A percentile compares a stretch with the other conserved stretches of the same genome.
These are phyloP conservation scores for Sorex fumeus DNA, from an alignment of 2,113 vertebrate genomes.

Conservation along the genomic window DNA sequence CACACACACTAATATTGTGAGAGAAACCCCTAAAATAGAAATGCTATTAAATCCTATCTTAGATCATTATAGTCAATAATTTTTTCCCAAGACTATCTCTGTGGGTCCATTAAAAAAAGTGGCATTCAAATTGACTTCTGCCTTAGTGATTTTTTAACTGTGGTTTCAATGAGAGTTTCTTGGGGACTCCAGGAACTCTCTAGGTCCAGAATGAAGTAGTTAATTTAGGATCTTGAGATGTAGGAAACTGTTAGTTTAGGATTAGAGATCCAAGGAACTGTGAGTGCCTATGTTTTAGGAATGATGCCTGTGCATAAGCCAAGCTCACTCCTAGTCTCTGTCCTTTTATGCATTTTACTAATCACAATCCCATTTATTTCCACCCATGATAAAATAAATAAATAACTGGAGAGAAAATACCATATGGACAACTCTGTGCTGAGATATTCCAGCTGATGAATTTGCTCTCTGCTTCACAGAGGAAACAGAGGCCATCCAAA, in stretches of 20 bases:
- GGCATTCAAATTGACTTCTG: background rate
- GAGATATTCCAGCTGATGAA: background rate
- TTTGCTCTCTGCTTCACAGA: background rate
- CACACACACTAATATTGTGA: background rate
- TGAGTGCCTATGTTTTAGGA: background rate
- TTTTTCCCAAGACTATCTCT: background rate
- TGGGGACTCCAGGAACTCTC: background rate
- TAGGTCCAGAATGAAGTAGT: background rate
- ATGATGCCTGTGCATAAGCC: background rate
- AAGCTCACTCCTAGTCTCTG: background rate
- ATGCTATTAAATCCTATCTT: constrained; percentile 31
- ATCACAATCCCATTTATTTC: background rate
- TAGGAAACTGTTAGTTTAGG: fast-evolving
- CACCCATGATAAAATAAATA: background rate
- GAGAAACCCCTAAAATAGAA: background rate
- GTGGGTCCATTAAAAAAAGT: background rate
- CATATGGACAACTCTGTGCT: background rate
- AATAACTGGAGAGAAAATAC: constrained; percentile 43
- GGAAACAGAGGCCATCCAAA: background rate
- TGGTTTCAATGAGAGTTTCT: background rate
- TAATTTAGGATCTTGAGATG: background rate
- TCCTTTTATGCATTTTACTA: background rate
- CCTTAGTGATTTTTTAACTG: background rate
- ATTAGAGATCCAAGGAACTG: background rate
- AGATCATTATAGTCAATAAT: background rate